Percentiles rank a stretch among this genome's conserved stretches.
Evolutionary conservation across 2,888 invertebrate species (phyloP).

Genomic region (Acanthacorydalis orientalis): DNA sequence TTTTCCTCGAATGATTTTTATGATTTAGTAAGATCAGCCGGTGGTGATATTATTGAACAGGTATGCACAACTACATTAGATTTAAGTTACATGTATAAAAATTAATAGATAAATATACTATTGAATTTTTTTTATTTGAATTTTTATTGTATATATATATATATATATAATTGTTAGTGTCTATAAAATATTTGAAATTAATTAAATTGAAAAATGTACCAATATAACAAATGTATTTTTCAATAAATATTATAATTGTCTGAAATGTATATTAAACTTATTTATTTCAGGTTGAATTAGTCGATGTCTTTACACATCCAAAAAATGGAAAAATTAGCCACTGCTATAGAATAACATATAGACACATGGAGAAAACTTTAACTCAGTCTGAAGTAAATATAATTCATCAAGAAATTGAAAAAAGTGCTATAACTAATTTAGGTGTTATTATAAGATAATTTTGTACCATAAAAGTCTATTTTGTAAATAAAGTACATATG

Average conservation of each 20-base stretch:
- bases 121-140: neutral
- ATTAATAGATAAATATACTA: neutral
- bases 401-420: conserved; percentile 62
- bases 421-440: conserved; percentile 30
- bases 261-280: neutral
- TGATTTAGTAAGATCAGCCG: conserved; percentile 75
- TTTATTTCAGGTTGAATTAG: conserved; percentile 46
- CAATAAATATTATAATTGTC: neutral
- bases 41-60: conserved; percentile 89
- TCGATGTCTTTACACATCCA: conserved; percentile 77
- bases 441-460: conserved; percentile 28
- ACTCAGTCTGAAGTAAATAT: conserved; percentile 73
- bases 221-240: no score
- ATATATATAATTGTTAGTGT: no score
- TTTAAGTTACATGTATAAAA: conserved; percentile 4
- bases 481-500: no score
- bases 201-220: no score
- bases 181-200: no score
- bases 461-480: no score
- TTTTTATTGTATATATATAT: neutral
- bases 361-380: conserved; percentile 81
- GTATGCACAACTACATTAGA: conserved; percentile 22
- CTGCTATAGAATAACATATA: conserved; percentile 82
- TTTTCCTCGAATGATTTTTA: conserved; percentile 78
- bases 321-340: conserved; percentile 69